These are phyloP conservation scores for Phaenicophaeus curvirostris DNA, from an alignment of 2,797 vertebrate genomes.

Conservation along the genomic window DNA sequence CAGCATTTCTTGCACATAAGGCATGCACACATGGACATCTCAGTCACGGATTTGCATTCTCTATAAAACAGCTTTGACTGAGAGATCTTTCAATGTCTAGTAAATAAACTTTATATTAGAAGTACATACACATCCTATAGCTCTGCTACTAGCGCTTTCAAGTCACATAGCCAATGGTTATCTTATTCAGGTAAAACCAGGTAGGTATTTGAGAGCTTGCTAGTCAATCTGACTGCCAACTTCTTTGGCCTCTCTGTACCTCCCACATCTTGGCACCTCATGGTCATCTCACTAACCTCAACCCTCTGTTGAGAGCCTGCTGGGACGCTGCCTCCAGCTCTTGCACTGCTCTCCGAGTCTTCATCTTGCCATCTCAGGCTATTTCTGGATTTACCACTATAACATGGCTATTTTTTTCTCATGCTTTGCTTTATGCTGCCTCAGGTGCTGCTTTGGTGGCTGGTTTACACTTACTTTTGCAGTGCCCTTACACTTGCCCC, in stretches of 20 bases:
- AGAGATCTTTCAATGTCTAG: neutral
- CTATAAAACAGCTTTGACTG: neutral
- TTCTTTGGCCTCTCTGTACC: neutral
- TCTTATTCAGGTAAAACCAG: neutral
- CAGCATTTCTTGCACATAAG: neutral
- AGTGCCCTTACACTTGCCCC: neutral
- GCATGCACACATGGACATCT: neutral
- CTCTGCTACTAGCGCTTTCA: neutral
- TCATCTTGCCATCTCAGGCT: neutral
- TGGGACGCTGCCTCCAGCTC: neutral
- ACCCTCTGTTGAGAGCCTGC: neutral
- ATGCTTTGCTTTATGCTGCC: neutral
- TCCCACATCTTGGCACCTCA: neutral
- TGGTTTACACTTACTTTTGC: accelerated
- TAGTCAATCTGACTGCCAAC: neutral
- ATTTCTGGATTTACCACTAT: neutral
- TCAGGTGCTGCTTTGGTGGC: neutral
- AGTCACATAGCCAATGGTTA: neutral
- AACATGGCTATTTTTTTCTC: neutral
- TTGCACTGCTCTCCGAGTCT: neutral
- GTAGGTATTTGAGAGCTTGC: neutral
- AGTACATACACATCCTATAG: neutral
- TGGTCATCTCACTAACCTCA: no score
- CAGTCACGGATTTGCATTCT: neutral
- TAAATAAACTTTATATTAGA: neutral